Percentiles rank a stretch among this genome's conserved stretches.
phyloP scores from a whole-genome alignment of 2,888 invertebrate genomes.

The Strigamia maritima region DNA sequence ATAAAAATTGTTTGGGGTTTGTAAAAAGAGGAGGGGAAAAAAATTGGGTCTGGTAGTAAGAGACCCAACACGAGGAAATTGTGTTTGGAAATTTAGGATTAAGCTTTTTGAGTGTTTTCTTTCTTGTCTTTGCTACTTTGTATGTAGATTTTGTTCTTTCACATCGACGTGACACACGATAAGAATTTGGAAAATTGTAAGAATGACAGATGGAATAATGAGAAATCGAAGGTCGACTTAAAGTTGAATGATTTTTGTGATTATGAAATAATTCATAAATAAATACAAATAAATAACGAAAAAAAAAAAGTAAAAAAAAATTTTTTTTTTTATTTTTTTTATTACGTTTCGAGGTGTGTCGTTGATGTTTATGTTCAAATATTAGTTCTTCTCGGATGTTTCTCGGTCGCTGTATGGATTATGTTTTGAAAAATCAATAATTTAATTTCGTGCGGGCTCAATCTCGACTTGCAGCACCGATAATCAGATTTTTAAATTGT shows the following conservation, averaged over 20 bases:
- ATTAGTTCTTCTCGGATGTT: background rate
- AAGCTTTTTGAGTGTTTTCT: background rate
- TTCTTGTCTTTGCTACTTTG: background rate
- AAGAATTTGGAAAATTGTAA: constrained; percentile 25
- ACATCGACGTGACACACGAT: background rate
- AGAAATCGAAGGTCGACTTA: constrained; percentile 27
- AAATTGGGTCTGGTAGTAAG: background rate
- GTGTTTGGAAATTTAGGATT: constrained; percentile 31
- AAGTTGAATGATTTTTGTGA: background rate
- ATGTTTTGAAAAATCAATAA: background rate
- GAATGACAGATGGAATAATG: constrained; percentile 32
- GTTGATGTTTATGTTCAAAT: background rate
- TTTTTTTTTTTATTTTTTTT: no score
- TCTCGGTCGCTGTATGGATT: background rate
- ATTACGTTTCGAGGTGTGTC: no score
- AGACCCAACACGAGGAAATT: background rate
- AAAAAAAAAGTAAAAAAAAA: no score
- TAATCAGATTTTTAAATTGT: background rate
- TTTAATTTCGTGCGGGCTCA: constrained; percentile 12
- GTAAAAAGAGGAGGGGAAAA: background rate
- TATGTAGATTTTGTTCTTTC: constrained; percentile 9
- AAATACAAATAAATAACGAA: no score
- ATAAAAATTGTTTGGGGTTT: background rate
- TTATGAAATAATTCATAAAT: background rate
- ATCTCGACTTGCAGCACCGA: background rate